Evolutionary conservation across 35 echinoderm and acorn worm genomes (phyloP).

Genomic region (Patiria miniata): DNA sequence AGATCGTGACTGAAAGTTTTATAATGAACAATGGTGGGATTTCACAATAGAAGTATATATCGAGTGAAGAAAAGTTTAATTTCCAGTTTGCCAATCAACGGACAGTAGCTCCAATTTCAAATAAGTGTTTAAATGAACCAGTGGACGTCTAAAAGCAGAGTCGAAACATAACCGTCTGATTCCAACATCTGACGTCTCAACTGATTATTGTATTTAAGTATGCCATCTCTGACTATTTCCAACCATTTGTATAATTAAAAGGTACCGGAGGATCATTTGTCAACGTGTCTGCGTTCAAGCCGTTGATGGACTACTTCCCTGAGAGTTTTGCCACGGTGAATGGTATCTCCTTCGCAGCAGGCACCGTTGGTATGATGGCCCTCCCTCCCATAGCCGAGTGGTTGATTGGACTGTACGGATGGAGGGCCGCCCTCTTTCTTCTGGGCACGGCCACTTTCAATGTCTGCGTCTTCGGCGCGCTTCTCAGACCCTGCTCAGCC

Average conservation of each 20-base stretch:
- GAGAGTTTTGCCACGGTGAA: slow-evolving; percentile 34
- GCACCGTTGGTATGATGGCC: slow-evolving; percentile 49
- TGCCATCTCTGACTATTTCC: too few relatives aligned
- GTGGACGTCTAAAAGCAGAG: too few relatives aligned
- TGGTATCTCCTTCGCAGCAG: slow-evolving; percentile 30
- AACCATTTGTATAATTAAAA: slow-evolving; percentile 10
- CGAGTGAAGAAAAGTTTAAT: too few relatives aligned
- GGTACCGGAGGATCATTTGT: slow-evolving; percentile 47
- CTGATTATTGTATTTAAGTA: too few relatives aligned
- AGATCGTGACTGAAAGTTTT: too few relatives aligned
- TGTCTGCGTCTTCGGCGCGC: not conserved
- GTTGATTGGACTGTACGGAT: slow-evolving; percentile 18
- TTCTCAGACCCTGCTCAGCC: not conserved
- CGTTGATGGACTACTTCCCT: slow-evolving; percentile 33
- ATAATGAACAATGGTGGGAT: too few relatives aligned
- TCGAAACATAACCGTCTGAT: too few relatives aligned
- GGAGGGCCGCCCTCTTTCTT: slow-evolving; percentile 53
- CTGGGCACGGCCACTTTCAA: slow-evolving; percentile 45
- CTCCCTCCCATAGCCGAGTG: slow-evolving; percentile 30
- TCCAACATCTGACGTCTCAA: too few relatives aligned
- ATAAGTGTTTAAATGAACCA: too few relatives aligned
- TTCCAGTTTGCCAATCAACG: too few relatives aligned
- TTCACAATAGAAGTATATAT: too few relatives aligned
- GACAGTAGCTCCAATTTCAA: too few relatives aligned
- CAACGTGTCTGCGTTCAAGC: slow-evolving; percentile 27